Conservation (phyloP, 2,797 vertebrate species). For the Trachops cirrhosus region DNA sequence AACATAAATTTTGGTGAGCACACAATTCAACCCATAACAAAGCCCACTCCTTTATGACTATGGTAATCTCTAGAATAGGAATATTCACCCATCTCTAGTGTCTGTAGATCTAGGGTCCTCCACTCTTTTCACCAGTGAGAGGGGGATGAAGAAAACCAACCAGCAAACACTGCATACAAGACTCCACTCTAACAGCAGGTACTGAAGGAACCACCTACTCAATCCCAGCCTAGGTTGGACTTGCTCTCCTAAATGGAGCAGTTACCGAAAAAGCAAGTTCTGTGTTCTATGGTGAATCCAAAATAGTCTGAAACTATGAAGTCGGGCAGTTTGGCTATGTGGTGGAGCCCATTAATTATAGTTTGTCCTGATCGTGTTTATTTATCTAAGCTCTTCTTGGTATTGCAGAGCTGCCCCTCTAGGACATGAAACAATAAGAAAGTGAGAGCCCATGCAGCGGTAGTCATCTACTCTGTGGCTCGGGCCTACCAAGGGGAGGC, state of each 20-base stretch:
- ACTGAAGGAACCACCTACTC: background rate
- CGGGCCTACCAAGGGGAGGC: slow-evolving; percentile 72
- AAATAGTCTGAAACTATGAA: slow-evolving; percentile 69
- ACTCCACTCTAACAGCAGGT: background rate
- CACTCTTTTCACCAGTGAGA: background rate
- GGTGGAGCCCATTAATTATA: slow-evolving; percentile 84
- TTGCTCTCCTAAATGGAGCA: background rate
- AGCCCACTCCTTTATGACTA: background rate
- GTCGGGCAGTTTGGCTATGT: slow-evolving; percentile 71
- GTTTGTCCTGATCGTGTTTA: slow-evolving; percentile 79
- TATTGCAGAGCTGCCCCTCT: slow-evolving; percentile 77
- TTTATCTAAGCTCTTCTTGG: slow-evolving; percentile 83
- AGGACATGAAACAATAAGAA: slow-evolving; percentile 70
- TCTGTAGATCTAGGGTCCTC: background rate
- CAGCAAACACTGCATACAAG: background rate
- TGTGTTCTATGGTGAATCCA: slow-evolving; percentile 61
- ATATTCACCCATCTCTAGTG: background rate
- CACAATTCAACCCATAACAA: background rate
- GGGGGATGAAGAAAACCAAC: background rate
- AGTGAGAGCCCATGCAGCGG: slow-evolving; percentile 59
- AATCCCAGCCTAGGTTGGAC: background rate
- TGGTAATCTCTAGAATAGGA: background rate
- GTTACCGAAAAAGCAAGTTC: slow-evolving; percentile 13
- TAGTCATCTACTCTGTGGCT: slow-evolving; percentile 74
- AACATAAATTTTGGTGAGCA: background rate